These are phyloP conservation scores for Heterocephalus glaber DNA, from an alignment of 2,113 vertebrate genomes.

Conservation along the genomic window DNA sequence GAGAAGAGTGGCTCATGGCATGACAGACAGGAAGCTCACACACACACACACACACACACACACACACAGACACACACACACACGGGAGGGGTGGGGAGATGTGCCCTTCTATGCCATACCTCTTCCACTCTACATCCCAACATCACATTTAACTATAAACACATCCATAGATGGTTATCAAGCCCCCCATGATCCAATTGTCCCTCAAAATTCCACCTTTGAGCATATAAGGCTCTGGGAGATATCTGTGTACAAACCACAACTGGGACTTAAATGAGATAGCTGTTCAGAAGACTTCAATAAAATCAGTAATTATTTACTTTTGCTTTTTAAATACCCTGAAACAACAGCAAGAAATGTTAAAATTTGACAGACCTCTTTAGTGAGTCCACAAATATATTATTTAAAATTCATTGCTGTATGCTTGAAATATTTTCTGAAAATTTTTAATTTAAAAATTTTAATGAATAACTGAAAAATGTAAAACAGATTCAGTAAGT, in stretches of 20 bases:
- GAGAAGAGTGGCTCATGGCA: neutral
- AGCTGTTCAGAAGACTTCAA: neutral
- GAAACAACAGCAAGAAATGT: neutral
- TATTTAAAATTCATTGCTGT: neutral
- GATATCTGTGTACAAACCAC: no score
- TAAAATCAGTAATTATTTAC: neutral
- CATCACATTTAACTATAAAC: neutral
- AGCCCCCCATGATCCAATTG: neutral
- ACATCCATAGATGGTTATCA: neutral
- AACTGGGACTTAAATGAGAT: neutral
- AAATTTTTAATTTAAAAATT: no score
- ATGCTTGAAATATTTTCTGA: neutral
- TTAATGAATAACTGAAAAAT: neutral
- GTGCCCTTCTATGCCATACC: neutral
- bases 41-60: neutral
- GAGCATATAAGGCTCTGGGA: neutral
- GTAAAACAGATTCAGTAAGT: neutral
- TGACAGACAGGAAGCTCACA: neutral
- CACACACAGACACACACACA: neutral
- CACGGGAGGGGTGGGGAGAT: rapidly evolving
- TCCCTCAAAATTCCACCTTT: neutral
- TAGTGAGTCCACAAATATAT: neutral
- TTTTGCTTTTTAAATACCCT: neutral
- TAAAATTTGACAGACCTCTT: neutral
- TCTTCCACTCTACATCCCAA: neutral